Conservation (phyloP, 2,113 vertebrate species). For the Leucopternis melanops region DNA sequence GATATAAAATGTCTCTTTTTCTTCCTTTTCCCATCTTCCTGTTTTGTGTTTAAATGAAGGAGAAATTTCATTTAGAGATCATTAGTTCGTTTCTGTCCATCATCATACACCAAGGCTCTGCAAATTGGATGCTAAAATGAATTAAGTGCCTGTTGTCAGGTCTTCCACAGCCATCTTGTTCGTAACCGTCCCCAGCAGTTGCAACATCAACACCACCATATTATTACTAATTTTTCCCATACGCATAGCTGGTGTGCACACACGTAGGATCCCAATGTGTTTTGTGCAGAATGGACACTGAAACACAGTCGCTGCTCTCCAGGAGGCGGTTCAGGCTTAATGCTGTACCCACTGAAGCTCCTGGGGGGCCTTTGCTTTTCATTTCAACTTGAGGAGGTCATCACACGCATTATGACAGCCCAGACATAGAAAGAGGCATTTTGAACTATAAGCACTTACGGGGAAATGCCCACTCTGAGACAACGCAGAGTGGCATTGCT, state of each 20-base stretch:
- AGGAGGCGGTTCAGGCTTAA: not conserved
- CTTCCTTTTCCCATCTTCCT: not conserved
- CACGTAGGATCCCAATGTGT: not conserved
- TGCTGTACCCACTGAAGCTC: not conserved
- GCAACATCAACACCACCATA: not conserved
- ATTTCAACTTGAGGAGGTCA: not conserved
- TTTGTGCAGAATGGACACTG: not conserved
- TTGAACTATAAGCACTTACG: not conserved
- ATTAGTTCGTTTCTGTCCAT: constrained; percentile 30
- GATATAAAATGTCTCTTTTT: constrained; percentile 35
- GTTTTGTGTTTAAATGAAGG: constrained; percentile 17
- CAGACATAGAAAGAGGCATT: not conserved
- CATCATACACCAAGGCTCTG: not conserved
- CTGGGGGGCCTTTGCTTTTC: not conserved
- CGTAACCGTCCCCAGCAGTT: not conserved
- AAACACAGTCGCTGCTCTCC: not conserved
- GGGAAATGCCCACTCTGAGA: not conserved
- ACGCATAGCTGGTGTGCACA: not conserved
- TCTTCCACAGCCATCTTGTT: not conserved
- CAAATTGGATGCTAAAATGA: constrained; percentile 24
- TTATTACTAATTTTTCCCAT: not conserved
- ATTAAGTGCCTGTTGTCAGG: constrained; percentile 22
- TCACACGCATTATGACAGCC: not conserved
- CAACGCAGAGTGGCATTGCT: accelerated
- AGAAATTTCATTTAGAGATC: constrained; percentile 44